Evolutionary conservation across 1,140 invertebrate species (phyloP), one percentile per base, ranked within the genome.

Genomic region (Mylabris phalerata): DNA sequence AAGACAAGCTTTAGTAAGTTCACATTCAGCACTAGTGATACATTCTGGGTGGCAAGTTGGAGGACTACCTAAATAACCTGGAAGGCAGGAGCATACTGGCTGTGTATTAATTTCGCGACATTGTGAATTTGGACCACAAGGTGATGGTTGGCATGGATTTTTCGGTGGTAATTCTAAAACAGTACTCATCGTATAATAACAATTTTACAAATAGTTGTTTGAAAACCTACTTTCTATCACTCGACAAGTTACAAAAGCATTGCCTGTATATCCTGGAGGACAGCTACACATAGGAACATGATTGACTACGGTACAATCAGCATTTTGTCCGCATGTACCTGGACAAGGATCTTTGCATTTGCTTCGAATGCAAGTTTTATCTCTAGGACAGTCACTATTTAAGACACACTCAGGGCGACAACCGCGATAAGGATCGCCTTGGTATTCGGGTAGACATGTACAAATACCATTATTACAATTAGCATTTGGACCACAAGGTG

Each of bases 321-420:
- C 85, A 67, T 84, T 84, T 50, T 79, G 71, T 38, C 84, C 85
- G 67, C 86, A 89, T 6, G 81, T 82, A 50, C 84, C 83, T 51
- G 80, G 81, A 67, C 87, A 89, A 26, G 86, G 86, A 73, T 89
- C 82, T 67, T 80, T 79, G 68, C 87, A 89, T 66, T 83, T 82
- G 69, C 85, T 82, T 64, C 84, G 83, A 11, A 80, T 73, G 69
- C 88, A 90, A 58, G 85, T 85, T 60, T 78, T 76, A 59, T 84
- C 79, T 50, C 78, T 78, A 45, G 82, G 77, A 63, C 86, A 89
- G 69, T 88, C 85, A 13, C 78, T 76, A 67, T 85, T 84, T 41
- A 81, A 79, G n/a, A 85, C 79, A 70, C 87, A 89, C 76, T 89
- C 86, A n/a, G 85, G 85, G 64, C 84, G 80, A 72, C 88, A 91